Conservation (phyloP, 1,140 invertebrate species). For the Drosophila serrata region DNA sequence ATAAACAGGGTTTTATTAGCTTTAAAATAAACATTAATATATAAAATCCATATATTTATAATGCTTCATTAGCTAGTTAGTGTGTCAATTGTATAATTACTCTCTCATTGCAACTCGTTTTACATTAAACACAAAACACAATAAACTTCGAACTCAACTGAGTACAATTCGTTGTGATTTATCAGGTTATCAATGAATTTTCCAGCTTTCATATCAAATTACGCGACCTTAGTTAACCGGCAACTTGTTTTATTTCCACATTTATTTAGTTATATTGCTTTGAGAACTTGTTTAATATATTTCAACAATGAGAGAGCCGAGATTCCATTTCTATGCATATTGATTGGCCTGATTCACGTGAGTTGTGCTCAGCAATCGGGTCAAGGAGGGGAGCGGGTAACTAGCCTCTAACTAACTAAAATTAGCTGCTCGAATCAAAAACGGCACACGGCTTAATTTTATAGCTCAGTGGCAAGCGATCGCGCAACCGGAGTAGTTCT, state of each 20-base stretch:
- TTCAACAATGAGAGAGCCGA: slow-evolving; percentile 16
- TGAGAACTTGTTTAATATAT: slow-evolving; percentile 41
- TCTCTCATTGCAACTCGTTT: neutral
- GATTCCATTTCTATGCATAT: slow-evolving; percentile 31
- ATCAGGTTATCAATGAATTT: slow-evolving; percentile 8
- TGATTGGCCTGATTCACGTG: slow-evolving; percentile 46
- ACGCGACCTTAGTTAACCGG: slow-evolving; percentile 24
- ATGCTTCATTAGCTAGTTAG: neutral
- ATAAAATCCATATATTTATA: neutral
- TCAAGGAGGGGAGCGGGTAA: slow-evolving; percentile 42
- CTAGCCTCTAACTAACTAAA: slow-evolving; percentile 15
- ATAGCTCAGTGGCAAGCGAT: slow-evolving; percentile 37
- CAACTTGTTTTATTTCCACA: slow-evolving; percentile 11
- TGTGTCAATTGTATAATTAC: neutral
- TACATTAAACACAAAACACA: neutral
- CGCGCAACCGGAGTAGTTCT: slow-evolving; percentile 32
- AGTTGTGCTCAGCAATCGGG: slow-evolving; percentile 6
- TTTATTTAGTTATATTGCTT: slow-evolving; percentile 16
- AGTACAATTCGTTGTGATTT: neutral
- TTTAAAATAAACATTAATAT: neutral
- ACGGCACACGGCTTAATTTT: slow-evolving; percentile 32
- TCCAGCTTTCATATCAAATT: slow-evolving; percentile 31
- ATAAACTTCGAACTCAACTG: neutral
- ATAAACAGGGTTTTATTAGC: neutral
- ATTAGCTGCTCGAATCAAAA: slow-evolving; percentile 46